Evolutionary conservation across 2,888 invertebrate genomes (phyloP).

Genomic region (Teleogryllus oceanicus): DNA sequence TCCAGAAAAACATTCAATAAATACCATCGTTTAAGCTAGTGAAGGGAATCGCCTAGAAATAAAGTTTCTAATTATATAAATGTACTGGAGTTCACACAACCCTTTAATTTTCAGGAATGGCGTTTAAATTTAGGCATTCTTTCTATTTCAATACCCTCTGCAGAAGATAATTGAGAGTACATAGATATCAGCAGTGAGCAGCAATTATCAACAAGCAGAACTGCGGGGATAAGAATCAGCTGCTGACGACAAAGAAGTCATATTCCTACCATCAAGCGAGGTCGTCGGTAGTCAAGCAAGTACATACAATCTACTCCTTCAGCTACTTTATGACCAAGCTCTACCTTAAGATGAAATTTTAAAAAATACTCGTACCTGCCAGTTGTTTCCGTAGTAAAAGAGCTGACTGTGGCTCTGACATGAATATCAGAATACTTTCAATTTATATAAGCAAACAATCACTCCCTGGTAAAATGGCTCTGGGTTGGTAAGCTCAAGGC

Average conservation of each 20-base stretch:
- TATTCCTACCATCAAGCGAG: constrained; percentile 28
- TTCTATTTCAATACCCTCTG: not conserved
- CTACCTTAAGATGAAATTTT: not conserved
- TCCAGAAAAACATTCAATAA: too few relatives aligned
- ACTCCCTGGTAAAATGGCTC: constrained; percentile 39
- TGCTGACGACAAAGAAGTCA: constrained; percentile 28
- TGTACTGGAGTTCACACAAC: not conserved
- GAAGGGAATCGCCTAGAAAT: not conserved
- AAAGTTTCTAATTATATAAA: constrained; percentile 4
- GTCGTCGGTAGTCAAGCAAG: constrained; percentile 31
- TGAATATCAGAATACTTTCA: constrained; percentile 55
- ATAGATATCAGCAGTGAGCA: not conserved
- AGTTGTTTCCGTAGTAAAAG: constrained; percentile 92
- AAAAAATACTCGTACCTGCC: constrained; percentile 68
- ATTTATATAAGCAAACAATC: constrained; percentile 38
- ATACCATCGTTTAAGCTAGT: too few relatives aligned
- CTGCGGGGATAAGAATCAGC: constrained; percentile 23
- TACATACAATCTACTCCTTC: constrained; percentile 19
- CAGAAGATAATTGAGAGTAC: not conserved
- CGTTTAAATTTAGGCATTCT: not conserved
- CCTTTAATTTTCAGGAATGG: not conserved
- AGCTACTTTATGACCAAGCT: constrained; percentile 22
- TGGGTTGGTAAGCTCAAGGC: constrained; percentile 38
- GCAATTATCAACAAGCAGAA: not conserved
- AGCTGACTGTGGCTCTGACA: constrained; percentile 94